These are phyloP conservation scores for Pterois miles DNA, from an alignment of 2,797 vertebrate genomes.

Conservation along the genomic window DNA sequence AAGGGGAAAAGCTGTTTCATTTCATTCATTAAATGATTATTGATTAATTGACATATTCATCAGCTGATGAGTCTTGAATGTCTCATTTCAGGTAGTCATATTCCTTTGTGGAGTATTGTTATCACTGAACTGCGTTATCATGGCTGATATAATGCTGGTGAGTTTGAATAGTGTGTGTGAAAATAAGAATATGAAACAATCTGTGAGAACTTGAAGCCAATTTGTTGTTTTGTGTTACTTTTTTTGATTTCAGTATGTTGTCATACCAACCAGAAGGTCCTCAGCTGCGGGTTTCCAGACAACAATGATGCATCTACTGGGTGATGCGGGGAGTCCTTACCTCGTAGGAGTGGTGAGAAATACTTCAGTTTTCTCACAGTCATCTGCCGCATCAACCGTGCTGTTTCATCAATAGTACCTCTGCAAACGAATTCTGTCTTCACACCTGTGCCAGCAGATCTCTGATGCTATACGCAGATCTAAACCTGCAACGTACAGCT, in stretches of 20 bases:
- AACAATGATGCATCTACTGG: conserved; percentile 87
- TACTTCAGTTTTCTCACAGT: background rate
- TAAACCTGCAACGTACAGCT: conserved; percentile 45
- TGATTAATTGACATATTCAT: background rate
- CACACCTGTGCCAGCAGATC: conserved; percentile 74
- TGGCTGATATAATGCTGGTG: conserved; percentile 94
- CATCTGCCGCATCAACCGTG: background rate
- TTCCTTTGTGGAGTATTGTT: conserved; percentile 87
- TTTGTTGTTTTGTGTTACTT: background rate
- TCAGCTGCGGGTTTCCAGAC: conserved; percentile 93
- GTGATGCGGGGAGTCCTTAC: conserved; percentile 92
- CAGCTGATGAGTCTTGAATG: background rate
- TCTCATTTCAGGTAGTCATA: conserved; percentile 86
- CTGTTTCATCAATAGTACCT: background rate
- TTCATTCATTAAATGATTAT: background rate
- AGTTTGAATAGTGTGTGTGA: conserved; percentile 31
- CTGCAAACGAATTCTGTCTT: background rate
- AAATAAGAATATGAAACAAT: background rate
- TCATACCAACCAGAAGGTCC: conserved; percentile 86
- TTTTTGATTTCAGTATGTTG: conserved; percentile 86
- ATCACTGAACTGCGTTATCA: conserved; percentile 91
- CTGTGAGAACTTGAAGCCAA: background rate
- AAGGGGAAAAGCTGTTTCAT: background rate
- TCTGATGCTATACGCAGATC: conserved; percentile 76
- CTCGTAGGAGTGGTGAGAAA: conserved; percentile 87